These are phyloP conservation scores for Drosophila saltans DNA, from an alignment of 1,140 invertebrate genomes.

Conservation along the genomic window DNA sequence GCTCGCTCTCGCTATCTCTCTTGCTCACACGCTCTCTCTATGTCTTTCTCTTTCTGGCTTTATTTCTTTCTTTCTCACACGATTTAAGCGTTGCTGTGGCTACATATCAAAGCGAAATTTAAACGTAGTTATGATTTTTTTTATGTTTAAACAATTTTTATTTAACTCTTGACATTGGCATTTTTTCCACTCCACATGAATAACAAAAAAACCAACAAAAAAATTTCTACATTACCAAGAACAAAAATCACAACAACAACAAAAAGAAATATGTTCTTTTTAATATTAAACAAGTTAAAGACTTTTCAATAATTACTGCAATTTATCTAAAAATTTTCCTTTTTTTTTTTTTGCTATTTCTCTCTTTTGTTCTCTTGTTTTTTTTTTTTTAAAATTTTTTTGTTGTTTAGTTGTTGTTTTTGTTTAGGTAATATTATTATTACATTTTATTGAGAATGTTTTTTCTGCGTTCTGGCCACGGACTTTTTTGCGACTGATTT, in stretches of 20 bases:
- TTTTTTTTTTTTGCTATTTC: background rate
- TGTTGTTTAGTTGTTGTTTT: slow-evolving; percentile 24
- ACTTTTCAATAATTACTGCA: background rate
- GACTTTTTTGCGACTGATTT: slow-evolving; percentile 82
- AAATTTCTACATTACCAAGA: background rate
- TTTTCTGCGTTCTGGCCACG: slow-evolving; percentile 74
- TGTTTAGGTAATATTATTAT: slow-evolving; percentile 10
- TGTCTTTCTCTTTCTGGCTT: slow-evolving; percentile 19
- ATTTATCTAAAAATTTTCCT: background rate
- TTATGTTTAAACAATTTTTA: slow-evolving; percentile 5
- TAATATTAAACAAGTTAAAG: background rate
- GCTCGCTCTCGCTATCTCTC: slow-evolving; percentile 24
- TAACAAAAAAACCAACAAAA: slow-evolving; percentile 37
- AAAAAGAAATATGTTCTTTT: slow-evolving; percentile 12
- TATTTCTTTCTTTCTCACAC: slow-evolving; percentile 11
- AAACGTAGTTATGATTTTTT: background rate
- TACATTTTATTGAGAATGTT: slow-evolving; percentile 33
- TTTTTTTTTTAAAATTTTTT: slow-evolving; percentile 7
- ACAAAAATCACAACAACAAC: slow-evolving; percentile 16
- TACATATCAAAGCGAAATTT: slow-evolving; percentile 9
- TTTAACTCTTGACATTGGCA: slow-evolving; percentile 16
- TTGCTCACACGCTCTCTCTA: background rate
- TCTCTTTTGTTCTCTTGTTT: slow-evolving; percentile 12
- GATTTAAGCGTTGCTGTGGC: slow-evolving; percentile 13
- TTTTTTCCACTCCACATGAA: slow-evolving; percentile 33